Percentiles rank a stretch among this genome's conserved stretches.
Evolutionary conservation across 2,888 invertebrate genomes (phyloP).

Genomic region (Branchipolynoe longqiensis): DNA sequence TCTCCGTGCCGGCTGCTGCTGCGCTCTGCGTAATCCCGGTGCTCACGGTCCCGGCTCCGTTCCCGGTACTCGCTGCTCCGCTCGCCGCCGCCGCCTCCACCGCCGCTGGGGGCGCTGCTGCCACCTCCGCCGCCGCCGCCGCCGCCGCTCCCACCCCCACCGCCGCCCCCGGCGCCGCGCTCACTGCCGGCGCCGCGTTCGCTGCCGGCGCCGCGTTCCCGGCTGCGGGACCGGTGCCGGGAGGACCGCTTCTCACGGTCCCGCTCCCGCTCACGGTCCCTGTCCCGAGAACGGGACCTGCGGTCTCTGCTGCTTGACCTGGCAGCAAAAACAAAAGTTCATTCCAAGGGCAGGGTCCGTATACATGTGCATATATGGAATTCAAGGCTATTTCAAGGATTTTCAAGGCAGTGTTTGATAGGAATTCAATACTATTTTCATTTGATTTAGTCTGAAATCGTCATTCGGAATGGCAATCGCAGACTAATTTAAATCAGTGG

Average conservation of each 20-base stretch:
- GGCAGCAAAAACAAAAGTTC: too few species aligned
- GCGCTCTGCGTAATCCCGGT: conserved; percentile 32
- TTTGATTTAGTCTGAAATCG: too few species aligned
- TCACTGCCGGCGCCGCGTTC: conserved; percentile 66
- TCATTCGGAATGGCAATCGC: too few species aligned
- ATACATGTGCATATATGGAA: too few species aligned
- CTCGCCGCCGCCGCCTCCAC: neutral
- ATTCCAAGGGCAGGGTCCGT: too few species aligned
- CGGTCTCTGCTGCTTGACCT: conserved; percentile 74
- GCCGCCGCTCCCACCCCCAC: neutral
- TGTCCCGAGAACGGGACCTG: conserved; percentile 89
- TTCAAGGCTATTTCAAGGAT: too few species aligned
- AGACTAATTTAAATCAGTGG: too few species aligned
- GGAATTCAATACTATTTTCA: too few species aligned
- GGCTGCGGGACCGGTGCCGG: conserved; percentile 49
- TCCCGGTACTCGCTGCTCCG: conserved; percentile 59
- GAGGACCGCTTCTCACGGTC: conserved; percentile 70
- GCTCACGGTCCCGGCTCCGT: conserved; percentile 66
- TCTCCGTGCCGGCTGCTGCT: conserved; percentile 84
- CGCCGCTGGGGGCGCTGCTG: conserved; percentile 63
- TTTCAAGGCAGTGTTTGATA: too few species aligned
- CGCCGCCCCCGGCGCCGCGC: neutral
- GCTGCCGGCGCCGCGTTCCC: neutral
- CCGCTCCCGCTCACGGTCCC: conserved; percentile 79
- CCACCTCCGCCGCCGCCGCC: conserved; percentile 58